Base-by-base conservation (phyloP, 2,888 invertebrate species). In the Petrolisthes manimaculis region DNA sequence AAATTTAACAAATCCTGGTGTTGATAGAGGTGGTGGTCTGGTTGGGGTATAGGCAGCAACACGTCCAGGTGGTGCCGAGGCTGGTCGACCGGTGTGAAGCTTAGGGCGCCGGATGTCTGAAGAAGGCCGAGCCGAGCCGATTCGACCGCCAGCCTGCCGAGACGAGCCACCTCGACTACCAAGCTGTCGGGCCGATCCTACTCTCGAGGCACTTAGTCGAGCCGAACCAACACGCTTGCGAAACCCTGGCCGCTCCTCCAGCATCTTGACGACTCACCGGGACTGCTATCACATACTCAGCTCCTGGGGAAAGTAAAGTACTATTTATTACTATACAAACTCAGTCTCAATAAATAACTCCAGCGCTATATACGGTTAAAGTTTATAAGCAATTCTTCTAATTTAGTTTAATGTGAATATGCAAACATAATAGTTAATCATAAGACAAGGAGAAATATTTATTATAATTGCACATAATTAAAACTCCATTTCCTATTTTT, bases 61-160 rank as follows among this genome's bases (percentile, higher is more conserved):
- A 56, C 37, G 80, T 55, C 61, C 61, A 4, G 80, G 80, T 3
- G 88, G 88, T 4, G 88, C 88, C 18, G 88, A 88, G 6, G 88
- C 81, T 37, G 88, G 88, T 9, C 88, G 80, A 6, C 88, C 88
- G 1, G 81, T 84, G 82, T 85, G 77, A 2, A 85, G 69, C 53
- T 85, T 88, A 6, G 88, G 85, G 18, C 88, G 88, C 51, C 61
- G 21, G n/a, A 82, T 67, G 75, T 85, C 88, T 5, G 81, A 82
- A 37, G 88, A 80, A 4, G 84, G 88, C 53, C 88, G 55, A 18
- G 88, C 88, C 14, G 88, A 85, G 8, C 81, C 53, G 4, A 81
- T 69, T 75, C 84, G 18, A 6, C 83, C 83, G 9, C 51, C 53
- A 0, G 69, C 56, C 56, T 71, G 79, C 56, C 85, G 81, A 0